Evolutionary conservation across 2,797 vertebrate species (phyloP).

Genomic region (Phyllotis vaccarum): DNA sequence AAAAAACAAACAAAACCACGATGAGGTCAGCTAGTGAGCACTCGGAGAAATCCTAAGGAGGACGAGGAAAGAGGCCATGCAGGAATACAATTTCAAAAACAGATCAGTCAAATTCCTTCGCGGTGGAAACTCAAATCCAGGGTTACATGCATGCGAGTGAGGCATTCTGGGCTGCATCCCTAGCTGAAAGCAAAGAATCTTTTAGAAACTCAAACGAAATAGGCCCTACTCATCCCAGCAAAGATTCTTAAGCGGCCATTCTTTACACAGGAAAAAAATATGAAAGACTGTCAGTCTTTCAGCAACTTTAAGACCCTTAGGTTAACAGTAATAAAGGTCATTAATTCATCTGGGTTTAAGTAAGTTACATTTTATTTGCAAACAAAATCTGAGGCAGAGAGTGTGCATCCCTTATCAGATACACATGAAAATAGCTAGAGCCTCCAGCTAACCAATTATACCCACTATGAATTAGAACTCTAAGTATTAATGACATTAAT

Average conservation of each 20-base stretch:
- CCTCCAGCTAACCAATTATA: background rate
- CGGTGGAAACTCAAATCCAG: background rate
- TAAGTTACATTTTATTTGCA: slow-evolving; percentile 59
- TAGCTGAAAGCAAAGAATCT: background rate
- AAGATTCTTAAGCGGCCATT: slow-evolving; percentile 1
- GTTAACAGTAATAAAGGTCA: slow-evolving; percentile 37
- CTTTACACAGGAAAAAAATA: slow-evolving; percentile 5
- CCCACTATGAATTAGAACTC: background rate
- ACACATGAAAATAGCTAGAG: background rate
- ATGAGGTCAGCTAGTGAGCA: background rate
- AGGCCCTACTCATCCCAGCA: background rate
- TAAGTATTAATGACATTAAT: background rate
- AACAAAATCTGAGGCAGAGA: slow-evolving; percentile 40
- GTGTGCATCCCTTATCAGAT: background rate
- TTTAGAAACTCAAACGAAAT: slow-evolving; percentile 4
- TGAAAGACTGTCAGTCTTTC: background rate
- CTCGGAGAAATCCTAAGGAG: background rate
- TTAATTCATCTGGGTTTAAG: slow-evolving; percentile 58
- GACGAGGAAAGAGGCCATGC: background rate
- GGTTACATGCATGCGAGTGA: background rate
- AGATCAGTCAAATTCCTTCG: no score
- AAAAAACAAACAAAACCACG: fast-evolving
- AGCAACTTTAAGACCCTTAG: slow-evolving; percentile 38
- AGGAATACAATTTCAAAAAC: background rate
- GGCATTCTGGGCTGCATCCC: background rate